A percentile compares a stretch with the other conserved stretches of the same genome.
Conservation (phyloP, 1,140 invertebrate species). For the Drosophila punjabiensis region DNA sequence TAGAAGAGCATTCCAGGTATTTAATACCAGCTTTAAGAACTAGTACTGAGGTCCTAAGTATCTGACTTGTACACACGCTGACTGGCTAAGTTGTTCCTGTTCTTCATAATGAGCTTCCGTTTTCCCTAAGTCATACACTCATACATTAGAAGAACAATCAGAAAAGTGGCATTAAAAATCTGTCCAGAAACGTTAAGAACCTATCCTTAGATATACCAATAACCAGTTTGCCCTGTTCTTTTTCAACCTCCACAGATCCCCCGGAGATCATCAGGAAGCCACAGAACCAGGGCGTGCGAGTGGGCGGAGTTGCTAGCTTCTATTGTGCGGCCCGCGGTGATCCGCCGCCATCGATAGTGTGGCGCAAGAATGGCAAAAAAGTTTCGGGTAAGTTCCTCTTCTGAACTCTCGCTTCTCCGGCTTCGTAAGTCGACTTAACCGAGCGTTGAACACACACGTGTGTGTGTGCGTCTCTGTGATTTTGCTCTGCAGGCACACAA, state of each 20-base stretch:
- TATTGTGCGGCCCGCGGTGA: constrained; percentile 97
- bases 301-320: constrained; percentile 96
- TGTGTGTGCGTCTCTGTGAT: constrained; percentile 5
- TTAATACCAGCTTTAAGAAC: constrained; percentile 29
- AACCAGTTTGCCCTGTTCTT: constrained; percentile 64
- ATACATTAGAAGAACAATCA: background rate
- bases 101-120: background rate
- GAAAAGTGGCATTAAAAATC: constrained; percentile 13
- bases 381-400: constrained; percentile 88
- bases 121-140: too few relatives aligned
- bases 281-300: constrained; percentile 94
- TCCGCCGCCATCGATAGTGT: constrained; percentile 94
- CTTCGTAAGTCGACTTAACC: constrained; percentile 37
- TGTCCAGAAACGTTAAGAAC: constrained; percentile 2
- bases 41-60: background rate
- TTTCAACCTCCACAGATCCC: constrained; percentile 90
- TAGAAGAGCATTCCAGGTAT: constrained; percentile 18
- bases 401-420: constrained; percentile 1
- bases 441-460: constrained; percentile 8
- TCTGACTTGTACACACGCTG: background rate
- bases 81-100: background rate
- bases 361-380: constrained; percentile 95
- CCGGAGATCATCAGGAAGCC: constrained; percentile 95
- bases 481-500: constrained; percentile 87
- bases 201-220: constrained; percentile 12